Evolutionary conservation across 1,140 invertebrate species (phyloP).

Genomic region (Euura lappo): DNA sequence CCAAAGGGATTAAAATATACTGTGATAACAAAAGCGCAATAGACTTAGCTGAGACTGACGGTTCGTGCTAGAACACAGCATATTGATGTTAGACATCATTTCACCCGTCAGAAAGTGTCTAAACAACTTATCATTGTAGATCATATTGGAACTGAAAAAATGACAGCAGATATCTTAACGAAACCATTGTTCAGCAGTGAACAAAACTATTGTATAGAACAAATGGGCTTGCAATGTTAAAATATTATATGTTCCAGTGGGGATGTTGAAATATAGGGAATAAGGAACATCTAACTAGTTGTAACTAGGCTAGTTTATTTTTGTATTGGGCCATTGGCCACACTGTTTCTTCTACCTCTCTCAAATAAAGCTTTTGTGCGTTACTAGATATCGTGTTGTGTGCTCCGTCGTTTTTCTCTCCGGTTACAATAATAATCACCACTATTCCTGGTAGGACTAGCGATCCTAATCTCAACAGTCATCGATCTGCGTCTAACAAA

Average conservation of each 20-base stretch:
- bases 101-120: conserved; percentile 19
- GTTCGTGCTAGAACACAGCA: conserved; percentile 34
- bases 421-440: no score
- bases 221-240: not conserved
- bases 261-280: not conserved
- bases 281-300: not conserved
- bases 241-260: not conserved
- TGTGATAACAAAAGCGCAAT: no score
- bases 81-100: conserved; percentile 34
- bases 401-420: no score
- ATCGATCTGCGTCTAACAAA: no score
- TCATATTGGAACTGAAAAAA: conserved; percentile 34
- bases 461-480: not conserved
- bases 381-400: no score
- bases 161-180: conserved; percentile 40
- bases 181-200: conserved; percentile 25
- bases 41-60: conserved; percentile 13
- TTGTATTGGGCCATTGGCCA: not conserved
- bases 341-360: no score
- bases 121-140: conserved; percentile 29
- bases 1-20: no score
- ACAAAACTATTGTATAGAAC: not conserved
- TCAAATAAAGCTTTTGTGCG: no score
- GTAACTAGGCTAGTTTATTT: not conserved
- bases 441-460: no score